phyloP scores from a whole-genome alignment of 2,113 vertebrate species.

The Pelobates fuscus region DNA sequence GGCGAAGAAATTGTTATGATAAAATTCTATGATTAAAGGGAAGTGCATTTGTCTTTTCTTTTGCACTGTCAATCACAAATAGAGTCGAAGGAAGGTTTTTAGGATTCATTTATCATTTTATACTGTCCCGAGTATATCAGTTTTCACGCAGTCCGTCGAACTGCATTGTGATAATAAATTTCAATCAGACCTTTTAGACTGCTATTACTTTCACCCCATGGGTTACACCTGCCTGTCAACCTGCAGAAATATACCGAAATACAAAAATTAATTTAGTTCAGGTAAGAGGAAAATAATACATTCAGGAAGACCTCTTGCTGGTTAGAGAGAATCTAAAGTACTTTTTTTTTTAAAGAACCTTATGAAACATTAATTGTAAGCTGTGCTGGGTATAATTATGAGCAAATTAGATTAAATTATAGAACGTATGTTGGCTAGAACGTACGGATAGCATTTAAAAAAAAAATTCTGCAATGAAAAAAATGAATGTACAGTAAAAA shows the following conservation, averaged over 20 bases:
- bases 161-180: slow-evolving; percentile 22
- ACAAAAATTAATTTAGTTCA: not conserved
- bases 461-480: too few relatives aligned
- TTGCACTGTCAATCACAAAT: slow-evolving; percentile 26
- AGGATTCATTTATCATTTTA: slow-evolving; percentile 10
- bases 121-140: not conserved
- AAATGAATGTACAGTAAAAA: too few relatives aligned
- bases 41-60: slow-evolving; percentile 2
- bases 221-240: slow-evolving; percentile 1
- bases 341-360: too few relatives aligned
- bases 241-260: not conserved
- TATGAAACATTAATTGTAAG: too few relatives aligned
- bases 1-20: slow-evolving; percentile 8
- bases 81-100: not conserved
- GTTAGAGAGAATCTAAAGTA: too few relatives aligned
- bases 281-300: not conserved
- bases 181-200: slow-evolving; percentile 7
- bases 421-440: too few relatives aligned
- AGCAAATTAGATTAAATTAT: too few relatives aligned
- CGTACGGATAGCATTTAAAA: too few relatives aligned
- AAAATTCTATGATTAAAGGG: slow-evolving; percentile 18
- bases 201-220: slow-evolving; percentile 9
- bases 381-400: too few relatives aligned
- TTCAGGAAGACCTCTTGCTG: too few relatives aligned
- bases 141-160: slow-evolving; percentile 12